Conservation (phyloP, 1,140 invertebrate genomes). For the Eueides isabella region DNA sequence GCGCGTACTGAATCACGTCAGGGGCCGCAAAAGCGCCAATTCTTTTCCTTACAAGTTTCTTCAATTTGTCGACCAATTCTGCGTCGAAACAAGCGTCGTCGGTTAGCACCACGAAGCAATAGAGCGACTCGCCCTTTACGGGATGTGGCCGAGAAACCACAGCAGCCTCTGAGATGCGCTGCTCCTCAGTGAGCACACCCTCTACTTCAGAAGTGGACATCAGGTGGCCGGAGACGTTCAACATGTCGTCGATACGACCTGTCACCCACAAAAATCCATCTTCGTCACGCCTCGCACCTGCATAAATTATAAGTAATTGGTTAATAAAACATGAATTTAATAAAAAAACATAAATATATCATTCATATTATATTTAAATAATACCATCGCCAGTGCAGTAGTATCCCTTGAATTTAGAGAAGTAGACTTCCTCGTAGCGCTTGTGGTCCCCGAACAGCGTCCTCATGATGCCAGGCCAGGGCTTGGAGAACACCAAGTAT, state of each 20-base stretch:
- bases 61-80: constrained; percentile 89
- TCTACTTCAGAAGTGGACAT: constrained; percentile 98
- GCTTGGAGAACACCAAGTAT: constrained; percentile 95
- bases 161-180: constrained; percentile 94
- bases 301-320: background rate
- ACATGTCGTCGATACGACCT: constrained; percentile 98
- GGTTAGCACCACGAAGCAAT: constrained; percentile 97
- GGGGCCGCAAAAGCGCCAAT: constrained; percentile 98
- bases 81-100: constrained; percentile 88
- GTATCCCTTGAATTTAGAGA: constrained; percentile 96
- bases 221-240: constrained; percentile 98
- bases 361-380: background rate
- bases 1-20: constrained; percentile 96
- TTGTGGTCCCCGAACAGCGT: constrained; percentile 96
- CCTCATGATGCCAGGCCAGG: constrained; percentile 99
- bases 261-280: constrained; percentile 99
- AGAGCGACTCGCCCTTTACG: constrained; percentile 97
- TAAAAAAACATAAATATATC: too few species aligned
- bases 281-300: constrained; percentile 93
- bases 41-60: constrained; percentile 92
- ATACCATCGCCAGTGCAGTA: constrained; percentile 98
- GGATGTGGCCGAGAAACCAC: constrained; percentile 96
- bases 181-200: constrained; percentile 93
- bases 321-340: background rate
- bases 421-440: constrained; percentile 97